Percentiles rank a stretch among this genome's conserved stretches.
These are phyloP conservation scores for Magallana angulata DNA, from an alignment of 1,140 invertebrate species.

Conservation along the genomic window DNA sequence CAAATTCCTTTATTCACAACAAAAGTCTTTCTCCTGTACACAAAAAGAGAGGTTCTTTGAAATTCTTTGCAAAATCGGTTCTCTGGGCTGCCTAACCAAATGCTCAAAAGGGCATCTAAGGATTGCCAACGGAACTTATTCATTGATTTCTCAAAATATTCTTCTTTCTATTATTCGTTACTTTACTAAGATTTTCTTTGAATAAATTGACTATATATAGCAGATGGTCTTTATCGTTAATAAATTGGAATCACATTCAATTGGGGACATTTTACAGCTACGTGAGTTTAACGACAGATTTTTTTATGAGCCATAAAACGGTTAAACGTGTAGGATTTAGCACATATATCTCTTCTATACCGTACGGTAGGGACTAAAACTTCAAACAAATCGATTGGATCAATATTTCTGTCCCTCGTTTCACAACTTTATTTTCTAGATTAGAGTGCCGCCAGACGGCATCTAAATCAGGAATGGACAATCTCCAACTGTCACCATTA, in stretches of 20 bases:
- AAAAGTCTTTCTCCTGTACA: not conserved
- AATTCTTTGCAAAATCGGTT: not conserved
- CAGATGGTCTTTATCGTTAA: no score
- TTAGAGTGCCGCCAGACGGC: not conserved
- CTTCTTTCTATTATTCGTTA: no score
- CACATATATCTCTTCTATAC: not conserved
- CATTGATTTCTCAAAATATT: no score
- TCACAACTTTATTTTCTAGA: not conserved
- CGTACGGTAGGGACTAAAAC: not conserved
- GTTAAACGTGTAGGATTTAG: not conserved
- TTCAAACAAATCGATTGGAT: constrained; percentile 4
- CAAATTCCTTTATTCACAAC: not conserved
- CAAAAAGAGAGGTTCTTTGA: not conserved
- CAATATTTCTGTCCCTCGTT: not conserved
- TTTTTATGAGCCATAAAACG: not conserved
- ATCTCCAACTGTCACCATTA: not conserved
- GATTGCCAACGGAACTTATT: no score
- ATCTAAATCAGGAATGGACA: not conserved
- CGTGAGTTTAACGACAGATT: not conserved
- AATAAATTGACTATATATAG: no score
- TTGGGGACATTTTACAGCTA: no score
- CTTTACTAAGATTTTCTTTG: no score
- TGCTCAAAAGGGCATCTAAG: not conserved
- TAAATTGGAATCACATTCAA: no score
- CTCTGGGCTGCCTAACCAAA: not conserved